Evolutionary conservation across 2,888 invertebrate genomes (phyloP).

Genomic region (Tetramorium bicarinatum): DNA sequence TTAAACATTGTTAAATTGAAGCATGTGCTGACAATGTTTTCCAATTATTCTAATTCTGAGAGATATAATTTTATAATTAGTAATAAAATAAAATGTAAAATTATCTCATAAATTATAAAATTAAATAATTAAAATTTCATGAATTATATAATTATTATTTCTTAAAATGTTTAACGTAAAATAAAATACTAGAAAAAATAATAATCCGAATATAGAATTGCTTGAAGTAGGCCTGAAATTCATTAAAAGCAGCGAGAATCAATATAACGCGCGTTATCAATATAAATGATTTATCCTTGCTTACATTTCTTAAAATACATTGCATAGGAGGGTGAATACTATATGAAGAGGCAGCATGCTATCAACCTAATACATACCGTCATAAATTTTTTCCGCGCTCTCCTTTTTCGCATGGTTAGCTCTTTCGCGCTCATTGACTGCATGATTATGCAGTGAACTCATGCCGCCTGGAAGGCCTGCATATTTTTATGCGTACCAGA

Average conservation of each 20-base stretch:
- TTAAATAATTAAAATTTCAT: not conserved
- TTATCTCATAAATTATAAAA: not conserved
- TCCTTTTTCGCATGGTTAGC: conserved; percentile 81
- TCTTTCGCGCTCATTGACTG: conserved; percentile 82
- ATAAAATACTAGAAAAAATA: not conserved
- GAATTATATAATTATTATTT: not conserved
- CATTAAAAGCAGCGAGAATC: not conserved
- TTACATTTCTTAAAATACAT: conserved; percentile 55
- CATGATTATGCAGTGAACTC: conserved; percentile 81
- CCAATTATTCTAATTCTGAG: not conserved
- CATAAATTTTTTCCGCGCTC: conserved; percentile 77
- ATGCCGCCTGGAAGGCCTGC: conserved; percentile 73
- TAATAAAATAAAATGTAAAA: not conserved
- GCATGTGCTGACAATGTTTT: not conserved
- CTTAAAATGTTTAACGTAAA: not conserved
- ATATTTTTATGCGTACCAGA: conserved; percentile 76
- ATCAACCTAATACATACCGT: conserved; percentile 68
- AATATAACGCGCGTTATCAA: conserved; percentile 36
- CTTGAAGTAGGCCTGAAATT: not conserved
- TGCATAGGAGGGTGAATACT: conserved; percentile 44
- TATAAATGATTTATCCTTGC: conserved; percentile 55
- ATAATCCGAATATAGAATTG: not conserved
- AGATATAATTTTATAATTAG: not conserved
- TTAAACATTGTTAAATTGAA: conserved; percentile 20
- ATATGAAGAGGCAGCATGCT: conserved; percentile 48